Conservation (phyloP, 2,797 vertebrate genomes). For the Corythornis leucogaster region DNA sequence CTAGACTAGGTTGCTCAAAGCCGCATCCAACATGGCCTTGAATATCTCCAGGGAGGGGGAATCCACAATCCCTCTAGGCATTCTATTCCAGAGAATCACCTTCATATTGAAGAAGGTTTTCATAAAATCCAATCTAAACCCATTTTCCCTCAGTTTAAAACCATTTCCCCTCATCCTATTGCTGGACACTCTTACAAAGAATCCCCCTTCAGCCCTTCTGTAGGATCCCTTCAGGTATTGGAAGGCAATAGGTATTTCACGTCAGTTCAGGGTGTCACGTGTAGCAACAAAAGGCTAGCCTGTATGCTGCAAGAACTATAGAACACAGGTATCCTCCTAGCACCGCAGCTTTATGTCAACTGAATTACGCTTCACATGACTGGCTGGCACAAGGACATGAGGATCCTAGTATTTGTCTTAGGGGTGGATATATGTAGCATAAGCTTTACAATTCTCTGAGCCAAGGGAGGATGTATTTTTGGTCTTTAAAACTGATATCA, state of each 20-base stretch:
- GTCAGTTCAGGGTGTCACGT: not conserved
- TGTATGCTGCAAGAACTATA: not conserved
- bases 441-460: not conserved
- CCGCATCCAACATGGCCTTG: too few species aligned
- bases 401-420: not conserved
- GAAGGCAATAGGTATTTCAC: not conserved
- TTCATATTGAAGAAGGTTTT: too few species aligned
- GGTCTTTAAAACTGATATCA: not conserved
- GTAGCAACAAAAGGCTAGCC: not conserved
- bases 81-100: too few species aligned
- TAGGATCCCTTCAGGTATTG: too few species aligned
- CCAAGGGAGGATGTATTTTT: not conserved
- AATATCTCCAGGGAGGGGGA: too few species aligned
- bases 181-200: too few species aligned
- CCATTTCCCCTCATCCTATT: too few species aligned
- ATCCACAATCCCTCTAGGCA: too few species aligned
- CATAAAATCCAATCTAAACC: too few species aligned
- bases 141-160: too few species aligned
- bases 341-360: not conserved
- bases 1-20: too few species aligned
- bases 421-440: not conserved
- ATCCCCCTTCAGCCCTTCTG: too few species aligned
- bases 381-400: not conserved
- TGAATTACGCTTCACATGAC: rapidly evolving
- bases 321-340: not conserved